Percentiles rank a stretch among this genome's conserved stretches.
Conservation (phyloP, 2,113 vertebrate species). For the Tiliqua scincoides region DNA sequence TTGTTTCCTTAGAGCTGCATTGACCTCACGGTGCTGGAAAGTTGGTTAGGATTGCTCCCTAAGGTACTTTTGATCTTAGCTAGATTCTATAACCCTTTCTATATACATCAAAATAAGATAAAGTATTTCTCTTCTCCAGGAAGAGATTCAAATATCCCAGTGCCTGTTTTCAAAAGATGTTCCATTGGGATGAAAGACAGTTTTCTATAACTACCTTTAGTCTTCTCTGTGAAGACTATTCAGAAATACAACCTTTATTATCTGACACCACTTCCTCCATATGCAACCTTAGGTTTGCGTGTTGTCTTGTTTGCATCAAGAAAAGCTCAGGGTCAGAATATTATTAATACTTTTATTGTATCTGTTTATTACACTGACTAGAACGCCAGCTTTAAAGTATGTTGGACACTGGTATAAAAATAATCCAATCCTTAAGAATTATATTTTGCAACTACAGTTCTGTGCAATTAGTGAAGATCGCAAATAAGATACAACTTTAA, state of each 20-base stretch:
- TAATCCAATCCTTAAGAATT: conserved; percentile 82
- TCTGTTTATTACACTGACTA: conserved; percentile 79
- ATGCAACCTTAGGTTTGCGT: neutral
- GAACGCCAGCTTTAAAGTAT: conserved; percentile 80
- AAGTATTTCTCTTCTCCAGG: neutral
- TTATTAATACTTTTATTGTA: conserved; percentile 79
- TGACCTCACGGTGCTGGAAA: no score
- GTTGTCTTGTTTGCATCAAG: neutral
- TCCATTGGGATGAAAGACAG: neutral
- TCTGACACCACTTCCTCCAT: neutral
- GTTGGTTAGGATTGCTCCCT: no score
- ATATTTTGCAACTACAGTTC: conserved; percentile 79
- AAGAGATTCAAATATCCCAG: neutral
- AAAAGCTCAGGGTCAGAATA: conserved; percentile 44
- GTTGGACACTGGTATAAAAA: conserved; percentile 81
- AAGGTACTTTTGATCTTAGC: no score
- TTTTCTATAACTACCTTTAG: neutral
- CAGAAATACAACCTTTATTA: neutral
- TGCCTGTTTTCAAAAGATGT: neutral
- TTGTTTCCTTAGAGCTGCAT: no score
- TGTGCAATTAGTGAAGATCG: conserved; percentile 77
- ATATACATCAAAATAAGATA: neutral
- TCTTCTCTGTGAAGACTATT: neutral
- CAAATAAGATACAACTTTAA: conserved; percentile 80
- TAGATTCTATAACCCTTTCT: neutral